Conservation (phyloP, 2,113 vertebrate species). For the Patagioenas fasciata region DNA sequence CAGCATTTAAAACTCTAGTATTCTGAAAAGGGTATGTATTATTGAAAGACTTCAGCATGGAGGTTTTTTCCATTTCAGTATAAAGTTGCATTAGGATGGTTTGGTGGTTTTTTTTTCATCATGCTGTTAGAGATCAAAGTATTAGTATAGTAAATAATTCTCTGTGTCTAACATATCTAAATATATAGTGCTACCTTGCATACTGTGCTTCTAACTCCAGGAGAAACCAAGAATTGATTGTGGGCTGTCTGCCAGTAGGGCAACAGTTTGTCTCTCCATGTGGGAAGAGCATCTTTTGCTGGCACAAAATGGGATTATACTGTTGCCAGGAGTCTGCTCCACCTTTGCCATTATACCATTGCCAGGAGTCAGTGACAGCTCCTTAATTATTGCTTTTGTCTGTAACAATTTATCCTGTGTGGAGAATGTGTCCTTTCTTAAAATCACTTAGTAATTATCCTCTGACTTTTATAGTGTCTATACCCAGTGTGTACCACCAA, state of each 20-base stretch:
- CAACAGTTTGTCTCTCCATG: background rate
- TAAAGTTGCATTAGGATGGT: background rate
- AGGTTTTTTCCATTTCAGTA: background rate
- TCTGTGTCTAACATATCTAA: background rate
- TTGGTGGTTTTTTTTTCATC: background rate
- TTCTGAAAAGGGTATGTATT: background rate
- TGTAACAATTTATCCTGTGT: background rate
- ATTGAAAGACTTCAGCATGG: background rate
- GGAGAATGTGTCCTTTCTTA: background rate
- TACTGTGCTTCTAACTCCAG: background rate
- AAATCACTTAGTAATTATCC: background rate
- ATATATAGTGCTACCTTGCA: background rate
- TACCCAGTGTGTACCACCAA: background rate
- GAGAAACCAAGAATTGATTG: background rate
- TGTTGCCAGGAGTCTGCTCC: background rate
- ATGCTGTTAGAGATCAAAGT: background rate
- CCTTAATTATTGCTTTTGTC: background rate
- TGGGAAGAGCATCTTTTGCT: slow-evolving; percentile 7
- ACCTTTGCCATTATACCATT: background rate
- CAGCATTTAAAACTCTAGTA: background rate
- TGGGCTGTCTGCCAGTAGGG: slow-evolving; percentile 13
- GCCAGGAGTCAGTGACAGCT: background rate
- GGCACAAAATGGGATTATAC: background rate
- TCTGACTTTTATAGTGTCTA: background rate
- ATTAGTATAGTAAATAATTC: slow-evolving; percentile 18